Evolutionary conservation across 2,113 vertebrate genomes (phyloP).

Genomic region (Picathartes gymnocephalus): DNA sequence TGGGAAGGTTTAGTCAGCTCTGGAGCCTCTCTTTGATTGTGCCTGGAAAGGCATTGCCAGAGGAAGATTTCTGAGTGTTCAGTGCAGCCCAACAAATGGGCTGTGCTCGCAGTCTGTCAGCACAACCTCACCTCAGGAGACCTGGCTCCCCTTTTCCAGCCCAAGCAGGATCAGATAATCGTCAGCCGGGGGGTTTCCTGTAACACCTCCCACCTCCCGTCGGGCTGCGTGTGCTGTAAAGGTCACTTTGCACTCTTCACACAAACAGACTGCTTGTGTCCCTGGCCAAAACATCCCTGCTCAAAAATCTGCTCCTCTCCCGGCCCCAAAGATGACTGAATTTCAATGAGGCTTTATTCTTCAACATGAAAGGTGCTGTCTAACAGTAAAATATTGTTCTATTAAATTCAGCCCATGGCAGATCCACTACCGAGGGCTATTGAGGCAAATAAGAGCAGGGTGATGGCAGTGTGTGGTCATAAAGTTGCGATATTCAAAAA

Average conservation of each 20-base stretch:
- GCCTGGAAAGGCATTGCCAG: neutral
- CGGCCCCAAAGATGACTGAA: conserved; percentile 52
- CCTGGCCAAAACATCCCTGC: neutral
- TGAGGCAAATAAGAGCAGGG: conserved; percentile 62
- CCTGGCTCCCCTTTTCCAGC: neutral
- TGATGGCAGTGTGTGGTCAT: conserved; percentile 57
- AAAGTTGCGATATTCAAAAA: conserved; percentile 65
- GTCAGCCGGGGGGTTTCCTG: neutral
- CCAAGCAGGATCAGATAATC: neutral
- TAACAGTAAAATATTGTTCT: conserved; percentile 63
- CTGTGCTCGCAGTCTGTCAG: neutral
- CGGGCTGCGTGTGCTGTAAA: neutral
- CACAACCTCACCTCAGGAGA: neutral
- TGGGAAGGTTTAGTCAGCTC: neutral
- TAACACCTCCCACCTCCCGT: neutral
- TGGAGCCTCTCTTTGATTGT: neutral
- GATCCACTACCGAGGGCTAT: conserved; percentile 65
- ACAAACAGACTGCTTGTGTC: neutral
- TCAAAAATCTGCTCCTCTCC: neutral
- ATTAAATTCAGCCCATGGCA: conserved; percentile 63
- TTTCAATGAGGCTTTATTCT: conserved; percentile 64
- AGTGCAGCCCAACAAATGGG: neutral
- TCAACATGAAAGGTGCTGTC: conserved; percentile 59
- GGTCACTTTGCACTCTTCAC: neutral
- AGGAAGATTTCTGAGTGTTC: neutral